These are phyloP conservation scores for Drosophila imparisetae DNA, from an alignment of 2,888 invertebrate species.

Conservation along the genomic window DNA sequence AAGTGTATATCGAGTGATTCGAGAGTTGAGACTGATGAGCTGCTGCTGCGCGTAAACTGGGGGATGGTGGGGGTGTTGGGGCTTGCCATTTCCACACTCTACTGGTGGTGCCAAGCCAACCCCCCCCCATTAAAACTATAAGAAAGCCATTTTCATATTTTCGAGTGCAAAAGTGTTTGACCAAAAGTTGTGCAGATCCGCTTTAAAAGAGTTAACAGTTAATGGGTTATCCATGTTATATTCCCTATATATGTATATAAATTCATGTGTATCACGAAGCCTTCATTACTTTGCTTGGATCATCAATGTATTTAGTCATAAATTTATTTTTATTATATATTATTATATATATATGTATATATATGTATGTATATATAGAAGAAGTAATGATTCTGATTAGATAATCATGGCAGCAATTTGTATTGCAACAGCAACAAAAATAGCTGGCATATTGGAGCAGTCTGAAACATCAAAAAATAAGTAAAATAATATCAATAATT, in stretches of 20 bases:
- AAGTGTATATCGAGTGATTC: conserved; percentile 65
- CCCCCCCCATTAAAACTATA: conserved; percentile 48
- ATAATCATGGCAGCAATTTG: neutral
- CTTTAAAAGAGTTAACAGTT: neutral
- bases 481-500: neutral
- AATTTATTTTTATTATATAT: too few relatives aligned
- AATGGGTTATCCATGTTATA: conserved; percentile 9
- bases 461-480: neutral
- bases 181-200: neutral
- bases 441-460: neutral
- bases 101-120: neutral
- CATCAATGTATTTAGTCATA: neutral
- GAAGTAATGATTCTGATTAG: neutral
- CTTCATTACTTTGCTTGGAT: neutral
- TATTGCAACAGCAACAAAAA: neutral
- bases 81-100: neutral
- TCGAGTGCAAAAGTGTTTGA: conserved; percentile 70
- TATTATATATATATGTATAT: too few relatives aligned
- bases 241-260: too few relatives aligned
- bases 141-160: conserved; percentile 81
- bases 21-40: conserved; percentile 58
- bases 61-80: neutral
- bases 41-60: conserved; percentile 13
- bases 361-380: neutral
- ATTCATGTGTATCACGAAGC: neutral